Percentiles rank a stretch among this genome's conserved stretches.
Conservation (phyloP, 2,888 invertebrate species). For the Cancer borealis region DNA sequence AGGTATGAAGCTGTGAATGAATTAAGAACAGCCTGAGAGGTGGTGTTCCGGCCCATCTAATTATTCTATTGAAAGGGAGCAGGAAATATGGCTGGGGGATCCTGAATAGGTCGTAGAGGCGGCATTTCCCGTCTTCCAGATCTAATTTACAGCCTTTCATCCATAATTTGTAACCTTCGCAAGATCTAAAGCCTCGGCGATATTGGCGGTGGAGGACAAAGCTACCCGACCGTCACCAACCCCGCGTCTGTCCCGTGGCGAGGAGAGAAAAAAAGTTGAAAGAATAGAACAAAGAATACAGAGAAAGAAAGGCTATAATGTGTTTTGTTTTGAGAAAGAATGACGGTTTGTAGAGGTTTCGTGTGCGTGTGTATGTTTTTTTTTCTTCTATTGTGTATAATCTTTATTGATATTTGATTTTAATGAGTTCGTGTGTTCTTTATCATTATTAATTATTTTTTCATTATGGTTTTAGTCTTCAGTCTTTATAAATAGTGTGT, state of each 20-base stretch:
- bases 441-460: not conserved
- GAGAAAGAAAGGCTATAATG: not conserved
- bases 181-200: constrained; percentile 4
- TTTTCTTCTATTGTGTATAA: too few relatives aligned
- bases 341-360: not conserved
- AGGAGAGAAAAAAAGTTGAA: not conserved
- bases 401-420: too few relatives aligned
- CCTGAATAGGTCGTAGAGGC: constrained; percentile 24
- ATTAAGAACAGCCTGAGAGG: not conserved
- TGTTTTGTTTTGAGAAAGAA: constrained; percentile 15
- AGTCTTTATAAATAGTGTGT: too few relatives aligned
- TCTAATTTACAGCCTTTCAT: constrained; percentile 37
- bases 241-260: not conserved
- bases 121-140: constrained; percentile 23
- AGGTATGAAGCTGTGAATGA: not conserved
- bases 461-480: not conserved
- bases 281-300: not conserved
- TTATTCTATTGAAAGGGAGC: constrained; percentile 33
- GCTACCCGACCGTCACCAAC: not conserved
- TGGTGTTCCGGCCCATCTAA: not conserved
- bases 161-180: constrained; percentile 7
- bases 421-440: not conserved
- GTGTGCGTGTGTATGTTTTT: too few relatives aligned
- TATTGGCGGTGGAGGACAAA: constrained; percentile 3
- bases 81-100: constrained; percentile 10